phyloP scores from a whole-genome alignment of 2,888 invertebrate genomes.

The Herminia tarsipennalis region DNA sequence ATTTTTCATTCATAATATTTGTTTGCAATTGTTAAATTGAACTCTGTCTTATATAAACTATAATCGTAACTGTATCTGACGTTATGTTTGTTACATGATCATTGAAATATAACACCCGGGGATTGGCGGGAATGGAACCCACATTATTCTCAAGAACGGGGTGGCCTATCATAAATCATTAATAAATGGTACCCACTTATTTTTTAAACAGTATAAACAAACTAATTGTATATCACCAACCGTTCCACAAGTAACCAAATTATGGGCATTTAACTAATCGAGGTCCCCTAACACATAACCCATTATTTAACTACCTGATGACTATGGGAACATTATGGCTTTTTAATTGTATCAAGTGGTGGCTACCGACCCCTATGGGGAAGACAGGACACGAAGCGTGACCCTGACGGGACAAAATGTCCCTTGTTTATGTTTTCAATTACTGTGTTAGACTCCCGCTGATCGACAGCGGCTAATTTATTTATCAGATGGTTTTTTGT shows the following conservation, averaged over 20 bases:
- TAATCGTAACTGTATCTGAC: no score
- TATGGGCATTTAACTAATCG: constrained; percentile 10
- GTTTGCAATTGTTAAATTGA: no score
- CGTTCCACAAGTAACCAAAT: constrained; percentile 12
- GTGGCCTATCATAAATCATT: constrained; percentile 3
- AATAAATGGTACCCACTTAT: neutral
- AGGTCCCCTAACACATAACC: constrained; percentile 9
- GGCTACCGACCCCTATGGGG: constrained; percentile 53
- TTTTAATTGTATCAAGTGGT: constrained; percentile 62
- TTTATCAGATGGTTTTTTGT: constrained; percentile 20
- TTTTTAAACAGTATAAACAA: constrained; percentile 2
- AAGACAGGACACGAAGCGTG: neutral
- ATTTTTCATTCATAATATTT: no score
- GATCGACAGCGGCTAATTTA: constrained; percentile 7
- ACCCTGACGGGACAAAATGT: constrained; percentile 26
- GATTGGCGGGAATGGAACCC: no score
- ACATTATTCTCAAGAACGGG: no score
- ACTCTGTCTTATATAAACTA: no score
- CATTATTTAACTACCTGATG: constrained; percentile 17
- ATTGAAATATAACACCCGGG: no score
- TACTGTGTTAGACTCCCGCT: constrained; percentile 33
- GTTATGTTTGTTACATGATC: no score
- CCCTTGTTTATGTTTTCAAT: constrained; percentile 44
- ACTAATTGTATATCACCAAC: constrained; percentile 1
- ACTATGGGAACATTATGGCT: constrained; percentile 51